Evolutionary conservation across 2,113 vertebrate species (phyloP).

Genomic region (Apteryx owenii): DNA sequence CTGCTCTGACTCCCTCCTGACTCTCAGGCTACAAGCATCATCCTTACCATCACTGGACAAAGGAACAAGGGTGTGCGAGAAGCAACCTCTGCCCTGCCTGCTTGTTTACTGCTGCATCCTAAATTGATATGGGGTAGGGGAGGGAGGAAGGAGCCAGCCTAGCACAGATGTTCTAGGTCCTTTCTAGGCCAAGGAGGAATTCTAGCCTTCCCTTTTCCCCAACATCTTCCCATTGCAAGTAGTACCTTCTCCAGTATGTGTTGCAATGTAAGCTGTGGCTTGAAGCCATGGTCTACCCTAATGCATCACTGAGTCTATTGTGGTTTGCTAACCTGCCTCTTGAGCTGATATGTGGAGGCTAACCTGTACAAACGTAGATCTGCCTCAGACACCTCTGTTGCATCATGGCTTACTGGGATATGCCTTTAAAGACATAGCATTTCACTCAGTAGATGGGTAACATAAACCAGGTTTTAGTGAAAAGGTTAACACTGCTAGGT

Average conservation of each 20-base stretch:
- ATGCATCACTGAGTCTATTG: background rate
- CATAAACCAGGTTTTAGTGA: background rate
- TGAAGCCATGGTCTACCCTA: background rate
- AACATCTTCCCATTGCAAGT: background rate
- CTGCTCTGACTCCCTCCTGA: background rate
- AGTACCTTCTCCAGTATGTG: background rate
- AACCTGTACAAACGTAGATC: background rate
- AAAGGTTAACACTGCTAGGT: background rate
- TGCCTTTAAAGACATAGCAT: background rate
- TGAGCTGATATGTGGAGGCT: background rate
- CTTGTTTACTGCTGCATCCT: background rate
- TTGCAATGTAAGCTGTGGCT: background rate
- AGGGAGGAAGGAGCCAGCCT: background rate
- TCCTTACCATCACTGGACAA: background rate
- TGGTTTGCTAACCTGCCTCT: background rate
- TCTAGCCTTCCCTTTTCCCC: background rate
- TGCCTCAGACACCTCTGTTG: background rate
- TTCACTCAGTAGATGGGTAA: background rate
- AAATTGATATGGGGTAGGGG: background rate
- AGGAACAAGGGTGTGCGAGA: background rate
- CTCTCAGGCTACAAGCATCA: background rate
- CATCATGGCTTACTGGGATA: background rate
- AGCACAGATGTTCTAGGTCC: background rate
- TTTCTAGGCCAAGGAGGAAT: background rate
- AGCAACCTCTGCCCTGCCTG: background rate